A percentile compares a stretch with the other conserved stretches of the same genome.
Evolutionary conservation across 2,113 vertebrate genomes (phyloP).

Genomic region (Myotis yumanensis): DNA sequence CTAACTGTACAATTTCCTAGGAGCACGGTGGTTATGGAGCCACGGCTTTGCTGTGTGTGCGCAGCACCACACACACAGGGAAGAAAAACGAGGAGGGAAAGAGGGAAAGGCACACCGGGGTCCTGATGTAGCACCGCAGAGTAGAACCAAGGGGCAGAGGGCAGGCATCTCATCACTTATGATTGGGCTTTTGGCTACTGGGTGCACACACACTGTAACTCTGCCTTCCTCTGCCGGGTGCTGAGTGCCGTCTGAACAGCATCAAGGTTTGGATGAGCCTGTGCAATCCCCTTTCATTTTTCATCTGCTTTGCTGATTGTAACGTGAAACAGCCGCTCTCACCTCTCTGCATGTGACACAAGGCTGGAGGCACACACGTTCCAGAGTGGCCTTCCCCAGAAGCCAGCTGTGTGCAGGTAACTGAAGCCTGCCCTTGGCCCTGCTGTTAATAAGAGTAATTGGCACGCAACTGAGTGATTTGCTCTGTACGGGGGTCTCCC

Average conservation of each 20-base stretch:
- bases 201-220: conserved; percentile 23
- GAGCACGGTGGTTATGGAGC: conserved; percentile 52
- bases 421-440: conserved; percentile 72
- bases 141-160: conserved; percentile 62
- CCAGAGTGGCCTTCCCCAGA: conserved; percentile 68
- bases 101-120: accelerated
- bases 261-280: not conserved
- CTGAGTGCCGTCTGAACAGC: not conserved
- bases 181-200: not conserved
- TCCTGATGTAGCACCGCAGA: conserved; percentile 17
- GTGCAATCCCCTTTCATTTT: conserved; percentile 31
- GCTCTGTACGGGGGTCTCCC: conserved; percentile 80
- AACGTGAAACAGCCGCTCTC: conserved; percentile 49
- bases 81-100: not conserved
- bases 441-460: conserved; percentile 82
- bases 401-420: conserved; percentile 80
- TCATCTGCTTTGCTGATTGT: conserved; percentile 41
- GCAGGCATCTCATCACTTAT: not conserved
- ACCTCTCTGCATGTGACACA: conserved; percentile 61
- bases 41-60: conserved; percentile 1
- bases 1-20: conserved; percentile 66
- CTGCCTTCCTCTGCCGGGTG: not conserved
- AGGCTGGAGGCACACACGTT: conserved; percentile 66
- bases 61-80: not conserved
- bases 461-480: conserved; percentile 77